Conservation (phyloP, 2,797 vertebrate genomes). For the Darevskia nairensis region DNA sequence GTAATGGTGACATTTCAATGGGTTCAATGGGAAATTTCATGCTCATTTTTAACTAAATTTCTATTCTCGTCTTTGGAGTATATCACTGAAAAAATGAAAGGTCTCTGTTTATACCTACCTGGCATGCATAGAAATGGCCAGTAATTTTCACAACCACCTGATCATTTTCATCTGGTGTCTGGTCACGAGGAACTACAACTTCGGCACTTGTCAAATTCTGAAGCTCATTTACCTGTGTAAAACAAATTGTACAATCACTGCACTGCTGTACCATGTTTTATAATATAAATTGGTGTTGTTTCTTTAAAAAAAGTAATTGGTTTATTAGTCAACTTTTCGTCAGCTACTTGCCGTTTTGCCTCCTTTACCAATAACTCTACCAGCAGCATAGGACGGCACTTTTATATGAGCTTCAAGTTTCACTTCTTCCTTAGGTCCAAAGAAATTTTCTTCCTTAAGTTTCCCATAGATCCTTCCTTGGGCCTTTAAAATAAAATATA, state of each 20-base stretch:
- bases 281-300: background rate
- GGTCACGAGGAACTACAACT: slow-evolving; percentile 98
- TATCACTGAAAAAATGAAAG: background rate
- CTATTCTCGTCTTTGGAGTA: background rate
- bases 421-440: slow-evolving; percentile 98
- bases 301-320: too few relatives aligned
- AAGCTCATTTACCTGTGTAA: slow-evolving; percentile 93
- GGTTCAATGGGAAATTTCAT: background rate
- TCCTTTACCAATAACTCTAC: slow-evolving; percentile 97
- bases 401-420: slow-evolving; percentile 99
- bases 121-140: slow-evolving; percentile 99
- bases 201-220: slow-evolving; percentile 98
- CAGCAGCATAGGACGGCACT: slow-evolving; percentile 97
- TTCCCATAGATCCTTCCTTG: slow-evolving; percentile 99
- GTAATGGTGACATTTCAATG: background rate
- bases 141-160: slow-evolving; percentile 99
- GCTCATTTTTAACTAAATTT: background rate
- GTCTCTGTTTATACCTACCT: slow-evolving; percentile 82
- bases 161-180: slow-evolving; percentile 98
- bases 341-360: slow-evolving; percentile 94
- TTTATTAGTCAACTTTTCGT: slow-evolving; percentile 44
- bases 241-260: slow-evolving; percentile 5
- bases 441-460: slow-evolving; percentile 99
- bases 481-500: slow-evolving; percentile 78
- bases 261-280: background rate